A percentile compares a stretch with the other conserved stretches of the same genome.
phyloP scores from a whole-genome alignment of 2,113 vertebrate genomes.

The Alethe diademata region DNA sequence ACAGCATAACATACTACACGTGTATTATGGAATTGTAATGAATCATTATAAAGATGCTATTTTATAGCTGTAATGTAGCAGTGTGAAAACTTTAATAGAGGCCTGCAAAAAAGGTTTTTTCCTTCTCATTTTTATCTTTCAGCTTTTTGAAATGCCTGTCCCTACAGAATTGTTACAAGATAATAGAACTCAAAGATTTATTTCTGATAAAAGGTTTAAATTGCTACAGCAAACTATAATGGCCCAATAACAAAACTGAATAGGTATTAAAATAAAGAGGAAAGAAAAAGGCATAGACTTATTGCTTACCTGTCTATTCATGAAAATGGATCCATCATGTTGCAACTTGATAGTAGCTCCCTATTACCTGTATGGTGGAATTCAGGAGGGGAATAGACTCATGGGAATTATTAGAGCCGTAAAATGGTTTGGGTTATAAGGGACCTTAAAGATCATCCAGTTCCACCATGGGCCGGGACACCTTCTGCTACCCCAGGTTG shows the following conservation, averaged over 20 bases:
- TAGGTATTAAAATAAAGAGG: constrained; percentile 19
- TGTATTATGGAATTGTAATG: neutral
- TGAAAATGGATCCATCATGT: neutral
- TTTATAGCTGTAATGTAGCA: neutral
- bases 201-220: constrained; percentile 46
- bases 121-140: constrained; percentile 3
- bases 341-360: neutral
- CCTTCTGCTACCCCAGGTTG: accelerated
- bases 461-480: too few species aligned
- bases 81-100: neutral
- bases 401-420: neutral
- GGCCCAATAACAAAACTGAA: neutral
- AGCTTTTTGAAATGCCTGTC: constrained; percentile 18
- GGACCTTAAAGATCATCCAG: neutral
- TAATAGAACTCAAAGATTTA: constrained; percentile 43
- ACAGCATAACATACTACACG: neutral
- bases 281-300: neutral
- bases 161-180: constrained; percentile 5
- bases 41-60: neutral
- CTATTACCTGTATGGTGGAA: neutral
- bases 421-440: neutral
- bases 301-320: neutral
- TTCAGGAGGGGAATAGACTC: neutral
- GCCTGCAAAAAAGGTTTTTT: neutral
- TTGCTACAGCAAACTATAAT: constrained; percentile 49